phyloP scores from a whole-genome alignment of 2,797 vertebrate species.

The Manis pentadactyla region DNA sequence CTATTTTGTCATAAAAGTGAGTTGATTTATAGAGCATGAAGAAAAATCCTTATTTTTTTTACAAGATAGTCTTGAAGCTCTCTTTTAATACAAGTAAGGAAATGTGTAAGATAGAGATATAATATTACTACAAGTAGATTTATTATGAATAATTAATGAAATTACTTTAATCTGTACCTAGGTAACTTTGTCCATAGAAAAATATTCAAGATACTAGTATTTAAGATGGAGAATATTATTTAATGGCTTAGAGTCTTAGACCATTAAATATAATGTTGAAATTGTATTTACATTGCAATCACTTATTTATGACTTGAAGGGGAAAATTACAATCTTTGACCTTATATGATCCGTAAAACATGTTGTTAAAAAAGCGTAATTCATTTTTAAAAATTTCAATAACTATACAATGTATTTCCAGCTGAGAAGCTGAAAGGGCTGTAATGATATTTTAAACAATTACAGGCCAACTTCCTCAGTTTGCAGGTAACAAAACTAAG shows the following conservation, averaged over 20 bases:
- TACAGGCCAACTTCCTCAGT: background rate
- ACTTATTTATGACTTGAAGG: slow-evolving; percentile 7
- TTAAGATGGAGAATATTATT: background rate
- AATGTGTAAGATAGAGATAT: background rate
- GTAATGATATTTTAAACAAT: background rate
- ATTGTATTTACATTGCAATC: background rate
- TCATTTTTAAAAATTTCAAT: slow-evolving; percentile 13
- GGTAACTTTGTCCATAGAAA: background rate
- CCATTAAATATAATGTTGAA: background rate
- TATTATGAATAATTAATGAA: slow-evolving; percentile 32
- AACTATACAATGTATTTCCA: slow-evolving; percentile 7
- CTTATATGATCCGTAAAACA: background rate
- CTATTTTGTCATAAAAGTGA: slow-evolving; percentile 37
- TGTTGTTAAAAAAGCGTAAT: background rate
- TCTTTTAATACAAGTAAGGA: background rate
- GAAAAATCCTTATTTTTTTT: background rate
- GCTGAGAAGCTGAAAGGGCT: background rate
- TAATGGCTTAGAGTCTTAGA: slow-evolving; percentile 11
- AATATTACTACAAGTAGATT: background rate
- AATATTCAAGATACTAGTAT: slow-evolving; percentile 18
- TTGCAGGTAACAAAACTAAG: background rate
- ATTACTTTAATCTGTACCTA: background rate
- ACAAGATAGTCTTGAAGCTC: background rate
- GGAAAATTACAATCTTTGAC: slow-evolving; percentile 16
- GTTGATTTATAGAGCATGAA: slow-evolving; percentile 36